Conservation (phyloP, 2,113 vertebrate species). For the Heloderma charlesbogerti region DNA sequence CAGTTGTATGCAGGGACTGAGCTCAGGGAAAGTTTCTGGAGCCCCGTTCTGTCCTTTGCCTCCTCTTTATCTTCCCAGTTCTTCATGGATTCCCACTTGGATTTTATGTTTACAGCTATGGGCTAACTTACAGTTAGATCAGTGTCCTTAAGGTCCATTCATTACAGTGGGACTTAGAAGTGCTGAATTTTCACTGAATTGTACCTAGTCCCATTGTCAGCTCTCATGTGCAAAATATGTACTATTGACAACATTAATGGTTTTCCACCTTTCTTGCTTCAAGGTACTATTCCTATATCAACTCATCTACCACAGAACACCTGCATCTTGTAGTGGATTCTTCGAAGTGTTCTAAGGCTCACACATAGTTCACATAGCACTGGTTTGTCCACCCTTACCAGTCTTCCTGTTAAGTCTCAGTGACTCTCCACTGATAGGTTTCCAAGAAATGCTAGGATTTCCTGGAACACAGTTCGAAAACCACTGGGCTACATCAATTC, state of each 20-base stretch:
- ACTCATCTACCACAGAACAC: not conserved
- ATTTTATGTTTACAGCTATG: not conserved
- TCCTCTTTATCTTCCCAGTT: not conserved
- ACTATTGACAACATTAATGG: not conserved
- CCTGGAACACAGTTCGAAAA: not conserved
- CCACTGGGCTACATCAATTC: not conserved
- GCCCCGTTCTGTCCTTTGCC: not conserved
- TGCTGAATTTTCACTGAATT: not conserved
- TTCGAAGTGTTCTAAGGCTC: too few relatives aligned
- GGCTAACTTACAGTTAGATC: not conserved
- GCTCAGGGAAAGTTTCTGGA: not conserved
- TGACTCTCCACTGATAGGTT: not conserved
- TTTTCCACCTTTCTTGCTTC: not conserved
- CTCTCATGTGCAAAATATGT: not conserved
- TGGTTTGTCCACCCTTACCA: not conserved
- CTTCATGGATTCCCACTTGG: not conserved
- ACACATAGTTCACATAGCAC: not conserved
- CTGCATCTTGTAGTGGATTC: not conserved
- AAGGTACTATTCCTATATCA: not conserved
- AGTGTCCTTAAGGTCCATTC: not conserved
- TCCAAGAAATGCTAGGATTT: not conserved
- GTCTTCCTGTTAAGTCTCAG: not conserved
- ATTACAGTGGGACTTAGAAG: not conserved
- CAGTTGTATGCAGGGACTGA: not conserved
- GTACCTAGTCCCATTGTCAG: not conserved